Base-by-base conservation (phyloP, 2,113 vertebrate genomes). In the Crocuta crocuta region DNA sequence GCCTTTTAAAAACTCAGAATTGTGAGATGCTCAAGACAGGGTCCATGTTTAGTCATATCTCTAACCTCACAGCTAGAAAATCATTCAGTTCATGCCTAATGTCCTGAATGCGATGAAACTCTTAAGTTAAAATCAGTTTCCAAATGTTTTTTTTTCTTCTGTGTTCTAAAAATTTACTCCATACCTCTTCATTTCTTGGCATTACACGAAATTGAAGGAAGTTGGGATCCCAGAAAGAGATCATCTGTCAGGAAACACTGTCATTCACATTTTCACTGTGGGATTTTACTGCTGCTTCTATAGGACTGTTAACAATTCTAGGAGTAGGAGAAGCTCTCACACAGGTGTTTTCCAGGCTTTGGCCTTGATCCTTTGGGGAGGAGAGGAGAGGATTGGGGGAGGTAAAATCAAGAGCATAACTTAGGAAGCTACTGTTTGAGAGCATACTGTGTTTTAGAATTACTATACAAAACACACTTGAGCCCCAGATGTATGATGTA, bases 41-140 rank as follows among this genome's bases (percentile, higher is more conserved):
- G 8, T 93, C 61, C 61, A 26, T 43, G 2, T 89, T 61, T 83
- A 48, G 23, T 84, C 45, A 45, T 26, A 0, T 84, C 16, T 81
- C 23, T 92, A 73, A 76, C 10, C 31, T n/a, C 8, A 33, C 31
- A 26, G 8, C 58, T 91, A 88, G 43, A 81, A 96, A 92, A 61
- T 4, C 9, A 21, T 92, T 28, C 45, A 82, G 11, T 78, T 95
- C 4, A 79, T 66, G 50, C 4, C 16, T 93, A 50, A 92, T 76
- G 4, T 89, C 95, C 65, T 84, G 35, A 95, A 35, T 76, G 7
- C 26, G 5, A 63, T 71, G n/a, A 74, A 89, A 71, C 79, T 84
- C 95, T 74, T 89, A 73, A 78, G 19, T 81, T 95, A 90, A 74
- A 71, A 86, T 74, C 19, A 63, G 3, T 90, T 96, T 94, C 45